Base-by-base conservation (phyloP, 2,888 invertebrate genomes). In the Flexamia atlantica region DNA sequence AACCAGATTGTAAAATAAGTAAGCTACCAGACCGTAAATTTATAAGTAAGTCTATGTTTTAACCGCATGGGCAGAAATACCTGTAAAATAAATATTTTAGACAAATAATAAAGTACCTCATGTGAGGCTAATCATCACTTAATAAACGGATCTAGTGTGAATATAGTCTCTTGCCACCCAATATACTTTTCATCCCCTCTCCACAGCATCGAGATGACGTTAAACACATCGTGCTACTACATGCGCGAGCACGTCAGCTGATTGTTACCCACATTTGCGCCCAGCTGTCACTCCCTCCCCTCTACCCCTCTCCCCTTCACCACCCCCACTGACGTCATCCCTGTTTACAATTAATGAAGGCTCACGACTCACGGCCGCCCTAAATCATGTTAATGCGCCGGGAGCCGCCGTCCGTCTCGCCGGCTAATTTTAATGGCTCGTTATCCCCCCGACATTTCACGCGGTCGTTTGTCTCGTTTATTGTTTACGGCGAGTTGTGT, bases 391-490 rank as follows among this genome's bases (percentile, higher is more conserved):
- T 72, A 36, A 72, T 72, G 72, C 36, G 20, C 32, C 20, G 20
- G 72, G 10, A 20, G 12, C 64, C 64, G 20, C 20, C 17, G 46
- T 53, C 53, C 14, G 68, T 30, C 68, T 32, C 32, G 72, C 4
- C 42, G 36, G 72, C 72, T 72, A 72, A 72, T 72, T 72, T 72
- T 72, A 72, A 72, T 72, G 9, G 36, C 40, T 72, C 72, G 72
- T 72, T 72, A 64, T 30, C 40, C 36, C 25, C 23, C 23, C 64
- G 64, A 23, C 64, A 14, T 64, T 7, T 68, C n/a, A 30, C 68
- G 36, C 10, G 72, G 36, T 72, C 36, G 72, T 72, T 68, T 72
- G 72, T 42, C 32, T 20, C 40, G 72, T 40, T 68, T 72, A 23
- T 40, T 72, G 72, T 72, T 42, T 9, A 30, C 64, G 25, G 64